Percentiles rank a stretch among this genome's conserved stretches.
These are phyloP conservation scores for Champsocephalus gunnari DNA, from an alignment of 2,797 vertebrate genomes.

Conservation along the genomic window DNA sequence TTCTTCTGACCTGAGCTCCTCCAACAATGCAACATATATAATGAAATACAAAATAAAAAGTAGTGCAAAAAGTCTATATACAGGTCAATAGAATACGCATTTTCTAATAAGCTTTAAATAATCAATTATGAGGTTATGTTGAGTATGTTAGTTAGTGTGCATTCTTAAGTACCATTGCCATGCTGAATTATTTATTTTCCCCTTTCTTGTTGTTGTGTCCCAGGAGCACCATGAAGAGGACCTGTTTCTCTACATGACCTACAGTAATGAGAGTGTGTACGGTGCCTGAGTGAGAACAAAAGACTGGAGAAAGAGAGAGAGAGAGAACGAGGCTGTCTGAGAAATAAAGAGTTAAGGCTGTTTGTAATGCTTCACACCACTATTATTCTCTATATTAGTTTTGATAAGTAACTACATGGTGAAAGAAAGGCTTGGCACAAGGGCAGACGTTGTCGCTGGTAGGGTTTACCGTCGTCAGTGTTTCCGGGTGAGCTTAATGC, in stretches of 20 bases:
- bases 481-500: conserved; percentile 56
- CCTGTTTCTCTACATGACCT: conserved; percentile 98
- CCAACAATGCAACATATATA: too few species aligned
- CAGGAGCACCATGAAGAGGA: conserved; percentile 98
- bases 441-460: conserved; percentile 8
- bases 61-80: too few species aligned
- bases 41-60: too few species aligned
- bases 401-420: conserved; percentile 55
- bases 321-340: conserved; percentile 32
- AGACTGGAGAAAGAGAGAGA: conserved; percentile 29
- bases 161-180: background rate
- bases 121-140: background rate
- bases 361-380: conserved; percentile 69
- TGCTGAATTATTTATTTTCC: background rate
- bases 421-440: conserved; percentile 39
- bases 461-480: conserved; percentile 62
- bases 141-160: background rate
- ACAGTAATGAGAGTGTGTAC: conserved; percentile 98
- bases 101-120: background rate
- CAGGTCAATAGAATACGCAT: too few species aligned
- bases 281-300: conserved; percentile 87
- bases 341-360: conserved; percentile 33
- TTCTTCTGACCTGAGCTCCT: too few species aligned
- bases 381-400: conserved; percentile 69
- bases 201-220: conserved; percentile 38